Evolutionary conservation across 37 sponge, comb jelly and placozoan species (phyloP).

Genomic region (Hormiphora californensis): DNA sequence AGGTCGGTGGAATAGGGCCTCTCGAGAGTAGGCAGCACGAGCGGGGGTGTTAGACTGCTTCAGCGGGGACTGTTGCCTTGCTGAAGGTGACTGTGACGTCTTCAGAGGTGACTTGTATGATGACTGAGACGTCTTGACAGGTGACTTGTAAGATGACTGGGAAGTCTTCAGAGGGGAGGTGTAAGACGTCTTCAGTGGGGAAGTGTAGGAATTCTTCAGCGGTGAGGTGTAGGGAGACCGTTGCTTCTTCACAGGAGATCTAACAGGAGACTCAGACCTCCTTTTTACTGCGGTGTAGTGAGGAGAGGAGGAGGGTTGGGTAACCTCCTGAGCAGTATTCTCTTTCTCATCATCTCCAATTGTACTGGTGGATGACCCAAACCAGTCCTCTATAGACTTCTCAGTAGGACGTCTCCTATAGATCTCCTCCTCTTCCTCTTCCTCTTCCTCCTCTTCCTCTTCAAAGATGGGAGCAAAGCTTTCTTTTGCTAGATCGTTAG

Average conservation of each 20-base stretch:
- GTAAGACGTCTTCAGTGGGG: background rate
- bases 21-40: no score
- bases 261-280: conserved; percentile 28
- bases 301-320: background rate
- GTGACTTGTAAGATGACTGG: background rate
- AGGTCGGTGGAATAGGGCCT: no score
- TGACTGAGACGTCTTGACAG: background rate
- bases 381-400: no score
- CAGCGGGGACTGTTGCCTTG: no score
- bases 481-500: background rate
- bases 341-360: no score
- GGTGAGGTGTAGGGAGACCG: background rate
- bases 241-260: background rate
- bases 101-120: background rate
- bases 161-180: background rate
- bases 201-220: background rate
- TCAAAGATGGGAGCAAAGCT: background rate
- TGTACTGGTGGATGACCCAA: no score
- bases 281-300: background rate
- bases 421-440: conserved; percentile 19
- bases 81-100: no score
- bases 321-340: no score
- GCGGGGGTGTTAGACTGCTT: background rate
- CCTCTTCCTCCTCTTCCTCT: background rate
- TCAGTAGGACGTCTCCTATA: no score